These are phyloP conservation scores for Phenganax subtilis DNA, from an alignment of 92 coral and sea anemone genomes.

Conservation along the genomic window DNA sequence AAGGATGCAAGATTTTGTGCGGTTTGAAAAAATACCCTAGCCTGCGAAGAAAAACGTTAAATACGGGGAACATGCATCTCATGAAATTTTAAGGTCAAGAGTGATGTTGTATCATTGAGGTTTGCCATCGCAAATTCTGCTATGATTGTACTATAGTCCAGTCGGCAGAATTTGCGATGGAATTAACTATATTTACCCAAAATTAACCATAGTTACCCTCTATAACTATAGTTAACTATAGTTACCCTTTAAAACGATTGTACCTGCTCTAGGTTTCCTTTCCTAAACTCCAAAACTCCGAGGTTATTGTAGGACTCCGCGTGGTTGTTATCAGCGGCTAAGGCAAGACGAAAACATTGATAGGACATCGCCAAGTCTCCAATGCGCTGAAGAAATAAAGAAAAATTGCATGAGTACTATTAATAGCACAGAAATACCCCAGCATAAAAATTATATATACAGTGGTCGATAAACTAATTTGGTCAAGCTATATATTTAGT, in stretches of 20 bases:
- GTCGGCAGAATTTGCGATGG: too few relatives aligned
- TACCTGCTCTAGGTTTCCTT: slow-evolving; percentile 95
- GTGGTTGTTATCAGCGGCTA: slow-evolving; percentile 90
- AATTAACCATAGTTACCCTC: too few relatives aligned
- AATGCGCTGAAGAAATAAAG: slow-evolving; percentile 61
- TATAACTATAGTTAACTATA: too few relatives aligned
- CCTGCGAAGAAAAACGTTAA: slow-evolving; percentile 42
- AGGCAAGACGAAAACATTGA: slow-evolving; percentile 90
- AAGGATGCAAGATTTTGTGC: slow-evolving; percentile 78
- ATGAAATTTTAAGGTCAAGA: not conserved
- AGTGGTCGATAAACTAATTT: too few relatives aligned
- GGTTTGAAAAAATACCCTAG: slow-evolving; percentile 88
- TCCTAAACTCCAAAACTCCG: slow-evolving; percentile 93
- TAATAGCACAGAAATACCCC: not conserved
- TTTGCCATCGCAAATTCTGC: too few relatives aligned
- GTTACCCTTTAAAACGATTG: not conserved
- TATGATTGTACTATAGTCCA: too few relatives aligned
- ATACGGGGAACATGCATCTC: not conserved
- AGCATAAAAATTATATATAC: not conserved
- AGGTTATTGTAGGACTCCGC: slow-evolving; percentile 95
- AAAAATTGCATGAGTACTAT: not conserved
- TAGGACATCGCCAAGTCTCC: slow-evolving; percentile 87
- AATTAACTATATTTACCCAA: too few relatives aligned
- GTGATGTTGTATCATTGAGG: not conserved
- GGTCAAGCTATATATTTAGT: too few relatives aligned